Evolutionary conservation across 1,140 invertebrate species (phyloP), one percentile per base, ranked within the genome.

Genomic region (Drosophila punjabiensis): DNA sequence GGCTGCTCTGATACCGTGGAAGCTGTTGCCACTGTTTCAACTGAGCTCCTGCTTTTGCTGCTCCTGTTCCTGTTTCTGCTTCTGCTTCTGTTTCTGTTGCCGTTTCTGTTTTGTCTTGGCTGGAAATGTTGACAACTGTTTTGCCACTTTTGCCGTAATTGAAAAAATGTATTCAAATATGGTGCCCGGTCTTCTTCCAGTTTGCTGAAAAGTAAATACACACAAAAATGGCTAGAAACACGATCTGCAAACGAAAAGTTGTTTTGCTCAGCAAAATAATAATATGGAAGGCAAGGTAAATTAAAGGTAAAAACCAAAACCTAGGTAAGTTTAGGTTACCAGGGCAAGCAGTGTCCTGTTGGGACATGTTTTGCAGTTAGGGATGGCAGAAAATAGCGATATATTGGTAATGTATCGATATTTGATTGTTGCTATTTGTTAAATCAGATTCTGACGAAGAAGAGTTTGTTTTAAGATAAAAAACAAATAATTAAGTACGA

Each of bases 61-160:
- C 56, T 58, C n/a, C n/a, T 16, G 33, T 39, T 37, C 8, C 14
- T 47, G 14, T 63, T 62, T 14, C 59, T 56, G 47, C 43, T 48
- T 13, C 41, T 70, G 28, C 14, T 85, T 48, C 43, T 68, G 79
- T 69, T 86, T 81, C 85, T 86, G 70, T 62, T 85, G 78, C 81
- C 76, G 79, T 78, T 88, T 75, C 79, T 89, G 86, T 85, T 89
- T 89, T 89, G 86, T 89, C 78, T 82, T 61, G 61, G 45, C 63
- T 71, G 71, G 68, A 85, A 90, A 85, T 90, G 85, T 79, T 89
- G 85, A 89, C 85, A 89, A 89, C 85, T 89, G 86, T 85, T 88
- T 89, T 89, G 85, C 86, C 85, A 90, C 81, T 85, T 89, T 89
- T 82, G 79, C 67, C 79, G 81, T 90, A 90, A 89, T 89, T 90